A percentile compares a stretch with the other conserved stretches of the same genome.
phyloP scores from a whole-genome alignment of 2,797 vertebrate species.

The Cephalopachus bancanus region DNA sequence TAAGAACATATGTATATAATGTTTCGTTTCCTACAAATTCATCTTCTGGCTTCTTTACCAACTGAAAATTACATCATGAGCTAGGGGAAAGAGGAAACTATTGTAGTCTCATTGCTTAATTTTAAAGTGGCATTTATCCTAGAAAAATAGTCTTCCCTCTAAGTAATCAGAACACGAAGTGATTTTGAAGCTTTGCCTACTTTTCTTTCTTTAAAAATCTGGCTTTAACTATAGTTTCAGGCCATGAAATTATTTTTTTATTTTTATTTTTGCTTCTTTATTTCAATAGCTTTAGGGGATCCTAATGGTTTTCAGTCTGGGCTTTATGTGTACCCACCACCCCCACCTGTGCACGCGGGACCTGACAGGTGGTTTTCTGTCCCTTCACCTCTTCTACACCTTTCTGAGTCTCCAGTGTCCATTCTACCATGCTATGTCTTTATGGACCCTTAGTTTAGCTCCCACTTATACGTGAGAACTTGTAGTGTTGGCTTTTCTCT shows the following conservation, averaged over 20 bases:
- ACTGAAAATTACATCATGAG: constrained; percentile 26
- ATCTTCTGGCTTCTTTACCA: constrained; percentile 57
- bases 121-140: constrained; percentile 58
- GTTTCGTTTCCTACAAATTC: constrained; percentile 64
- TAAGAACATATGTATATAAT: constrained; percentile 66
- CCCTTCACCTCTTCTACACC: too few species aligned
- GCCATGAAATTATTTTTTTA: background rate
- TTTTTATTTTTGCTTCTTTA: too few species aligned
- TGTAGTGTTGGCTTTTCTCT: too few species aligned
- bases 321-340: too few species aligned
- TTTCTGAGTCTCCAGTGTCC: too few species aligned
- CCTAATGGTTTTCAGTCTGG: too few species aligned
- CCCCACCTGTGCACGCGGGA: too few species aligned
- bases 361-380: too few species aligned
- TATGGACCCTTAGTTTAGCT: too few species aligned
- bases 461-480: too few species aligned
- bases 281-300: too few species aligned
- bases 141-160: constrained; percentile 50
- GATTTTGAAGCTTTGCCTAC: constrained; percentile 6
- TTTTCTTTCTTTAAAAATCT: background rate
- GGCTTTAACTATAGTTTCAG: background rate
- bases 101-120: constrained; percentile 2
- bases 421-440: too few species aligned
- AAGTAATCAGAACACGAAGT: constrained; percentile 26
- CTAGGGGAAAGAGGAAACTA: background rate